These are phyloP conservation scores for Platyscapa corneri DNA, from an alignment of 1,140 invertebrate genomes.

Conservation along the genomic window DNA sequence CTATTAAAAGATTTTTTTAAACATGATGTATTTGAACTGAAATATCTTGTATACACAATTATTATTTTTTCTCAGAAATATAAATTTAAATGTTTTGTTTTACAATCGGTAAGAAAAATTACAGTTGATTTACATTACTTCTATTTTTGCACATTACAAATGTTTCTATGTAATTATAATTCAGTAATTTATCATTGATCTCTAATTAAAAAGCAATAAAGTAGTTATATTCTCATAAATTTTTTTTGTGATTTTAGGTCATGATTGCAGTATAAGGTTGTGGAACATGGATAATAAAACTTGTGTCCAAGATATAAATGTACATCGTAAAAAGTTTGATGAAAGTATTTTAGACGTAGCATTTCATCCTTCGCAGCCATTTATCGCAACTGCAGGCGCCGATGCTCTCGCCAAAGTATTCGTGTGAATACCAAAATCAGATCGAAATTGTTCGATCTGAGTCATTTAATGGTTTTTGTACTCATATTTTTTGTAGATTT, in stretches of 20 bases:
- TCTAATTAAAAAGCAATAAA: background rate
- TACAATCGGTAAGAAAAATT: too few relatives aligned
- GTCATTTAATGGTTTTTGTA: constrained; percentile 68
- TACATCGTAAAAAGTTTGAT: constrained; percentile 99
- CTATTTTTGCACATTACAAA: too few relatives aligned
- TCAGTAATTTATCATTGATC: background rate
- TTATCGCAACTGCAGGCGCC: constrained; percentile 98
- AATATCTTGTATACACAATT: too few relatives aligned
- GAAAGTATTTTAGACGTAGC: constrained; percentile 99
- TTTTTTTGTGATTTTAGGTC: constrained; percentile 77
- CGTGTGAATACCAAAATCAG: constrained; percentile 76
- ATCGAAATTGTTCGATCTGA: constrained; percentile 53
- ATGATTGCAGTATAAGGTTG: constrained; percentile 98
- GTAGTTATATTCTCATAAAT: background rate
- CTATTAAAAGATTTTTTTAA: too few relatives aligned
- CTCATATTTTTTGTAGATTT: constrained; percentile 70
- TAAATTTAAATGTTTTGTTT: too few relatives aligned
- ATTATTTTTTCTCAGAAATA: too few relatives aligned
- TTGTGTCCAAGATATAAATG: constrained; percentile 99
- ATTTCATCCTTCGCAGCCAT: constrained; percentile 98
- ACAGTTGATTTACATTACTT: too few relatives aligned
- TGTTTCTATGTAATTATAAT: too few relatives aligned
- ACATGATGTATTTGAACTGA: too few relatives aligned
- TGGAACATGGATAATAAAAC: constrained; percentile 99
- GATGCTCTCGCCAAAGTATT: constrained; percentile 99